Conservation (phyloP, 2,888 invertebrate species). For the Timema podura region DNA sequence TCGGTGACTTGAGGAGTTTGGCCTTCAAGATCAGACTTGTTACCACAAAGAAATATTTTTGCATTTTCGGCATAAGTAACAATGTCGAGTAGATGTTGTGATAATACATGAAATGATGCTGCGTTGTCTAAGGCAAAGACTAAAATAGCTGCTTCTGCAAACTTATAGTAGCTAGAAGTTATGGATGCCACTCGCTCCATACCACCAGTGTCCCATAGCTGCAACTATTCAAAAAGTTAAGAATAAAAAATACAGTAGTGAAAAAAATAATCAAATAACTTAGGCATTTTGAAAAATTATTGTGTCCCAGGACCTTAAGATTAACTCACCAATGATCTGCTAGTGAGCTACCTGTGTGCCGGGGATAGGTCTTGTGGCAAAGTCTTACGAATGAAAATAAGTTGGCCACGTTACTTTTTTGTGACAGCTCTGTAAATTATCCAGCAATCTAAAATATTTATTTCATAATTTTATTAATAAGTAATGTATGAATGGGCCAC, state of each 20-base stretch:
- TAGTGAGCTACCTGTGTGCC: no score
- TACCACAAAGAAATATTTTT: constrained; percentile 91
- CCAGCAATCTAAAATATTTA: no score
- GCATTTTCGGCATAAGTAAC: constrained; percentile 93
- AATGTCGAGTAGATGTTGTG: constrained; percentile 89
- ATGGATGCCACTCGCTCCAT: constrained; percentile 95
- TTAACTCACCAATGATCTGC: no score
- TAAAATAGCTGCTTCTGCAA: constrained; percentile 89
- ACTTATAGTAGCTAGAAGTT: constrained; percentile 93
- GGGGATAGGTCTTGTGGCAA: no score
- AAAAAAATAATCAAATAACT: constrained; percentile 11
- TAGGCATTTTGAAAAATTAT: no score
- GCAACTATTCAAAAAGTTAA: constrained; percentile 57
- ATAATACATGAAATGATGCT: constrained; percentile 86
- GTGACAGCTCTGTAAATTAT: no score
- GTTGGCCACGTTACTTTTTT: no score
- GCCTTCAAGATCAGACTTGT: constrained; percentile 79
- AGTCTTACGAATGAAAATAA: no score
- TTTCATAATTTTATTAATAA: no score
- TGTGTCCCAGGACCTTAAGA: no score
- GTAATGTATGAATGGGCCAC: no score
- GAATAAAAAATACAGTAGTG: background rate
- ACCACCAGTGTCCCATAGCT: constrained; percentile 95
- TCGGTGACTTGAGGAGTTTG: constrained; percentile 73
- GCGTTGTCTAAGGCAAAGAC: constrained; percentile 88